Evolutionary conservation across 2,888 invertebrate genomes (phyloP), one percentile per base, ranked within the genome.

Genomic region (Cephonodes hylas): DNA sequence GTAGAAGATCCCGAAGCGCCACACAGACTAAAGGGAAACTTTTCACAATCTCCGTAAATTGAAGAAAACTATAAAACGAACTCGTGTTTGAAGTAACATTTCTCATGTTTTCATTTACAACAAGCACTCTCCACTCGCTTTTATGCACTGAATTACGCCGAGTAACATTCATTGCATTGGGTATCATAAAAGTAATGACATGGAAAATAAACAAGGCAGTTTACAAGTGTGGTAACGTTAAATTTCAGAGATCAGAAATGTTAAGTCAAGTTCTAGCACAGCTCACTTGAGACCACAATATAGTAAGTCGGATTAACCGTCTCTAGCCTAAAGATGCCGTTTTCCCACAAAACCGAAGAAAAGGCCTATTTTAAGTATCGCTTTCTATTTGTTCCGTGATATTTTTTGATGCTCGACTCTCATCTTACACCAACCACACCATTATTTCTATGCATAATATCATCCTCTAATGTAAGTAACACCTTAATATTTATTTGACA

Each of bases 41-140:
- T 42, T 60, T 25, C 57, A 15, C 27, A 34, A 58, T 48, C 31
- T 57, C 57, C 46, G 31, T 23, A 61, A 58, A 53, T 58, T 58
- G 58, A 53, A 60, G 31, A 44, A 53, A 53, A 53, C 53, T 53
- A 20, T 31, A 31, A 53, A 53, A 53, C 31, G 18, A 53, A 53
- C 53, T 53, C 25, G 46, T 53, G 53, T 31, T 5, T 53, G 10
- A 53, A 53, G 53, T 53, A 53, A 53, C 61, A 66, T 66, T 63
- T 67, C 64, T 67, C 63, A 64, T 65, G 65, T 63, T 68, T 68
- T 66, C 62, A 66, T 65, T 67, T 66, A 34, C 61, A 53, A 64
- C 58, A 18, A 58, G 46, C 46, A 59, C 15, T 57, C 62, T 25
- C 57, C 34, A 60, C 63, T 67, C 60, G 66, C 63, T 67, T 58